A percentile compares a stretch with the other conserved stretches of the same genome.
phyloP scores from a whole-genome alignment of 1,140 invertebrate genomes.

The Zaprionus ghesquierei region DNA sequence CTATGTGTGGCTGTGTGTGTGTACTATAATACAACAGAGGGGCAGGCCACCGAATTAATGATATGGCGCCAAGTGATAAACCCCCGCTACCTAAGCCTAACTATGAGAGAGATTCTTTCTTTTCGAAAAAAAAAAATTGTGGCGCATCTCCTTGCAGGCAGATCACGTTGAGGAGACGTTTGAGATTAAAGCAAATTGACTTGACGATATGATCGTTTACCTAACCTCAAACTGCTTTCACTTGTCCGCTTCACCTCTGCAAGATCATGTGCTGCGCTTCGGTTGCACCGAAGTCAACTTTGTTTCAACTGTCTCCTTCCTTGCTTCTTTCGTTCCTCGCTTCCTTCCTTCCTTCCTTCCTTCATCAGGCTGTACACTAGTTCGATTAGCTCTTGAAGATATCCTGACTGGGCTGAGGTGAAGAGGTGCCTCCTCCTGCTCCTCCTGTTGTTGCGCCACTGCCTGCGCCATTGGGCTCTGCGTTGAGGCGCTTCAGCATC shows the following conservation, averaged over 20 bases:
- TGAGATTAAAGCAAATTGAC: not conserved
- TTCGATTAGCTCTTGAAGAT: constrained; percentile 82
- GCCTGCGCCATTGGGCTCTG: constrained; percentile 21
- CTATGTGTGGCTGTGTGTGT: constrained; percentile 42
- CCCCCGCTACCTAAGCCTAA: constrained; percentile 62
- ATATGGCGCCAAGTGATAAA: constrained; percentile 16
- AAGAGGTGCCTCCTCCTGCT: constrained; percentile 32
- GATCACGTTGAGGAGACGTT: not conserved
- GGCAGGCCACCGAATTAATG: constrained; percentile 19
- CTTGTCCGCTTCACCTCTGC: not conserved
- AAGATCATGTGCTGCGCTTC: constrained; percentile 37
- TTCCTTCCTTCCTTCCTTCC: too few species aligned
- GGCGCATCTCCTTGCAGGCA: constrained; percentile 23
- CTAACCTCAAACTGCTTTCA: not conserved
- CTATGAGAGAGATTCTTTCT: constrained; percentile 53
- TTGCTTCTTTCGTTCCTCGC: too few species aligned
- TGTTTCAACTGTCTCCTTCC: constrained; percentile 3
- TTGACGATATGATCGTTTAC: too few species aligned
- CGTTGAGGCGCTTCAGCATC: constrained; percentile 80
- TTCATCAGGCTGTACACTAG: constrained; percentile 57
- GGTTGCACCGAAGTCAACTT: constrained; percentile 6
- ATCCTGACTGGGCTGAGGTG: constrained; percentile 68
- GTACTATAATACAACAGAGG: constrained; percentile 72
- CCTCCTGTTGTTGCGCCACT: not conserved
- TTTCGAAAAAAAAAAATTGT: constrained; percentile 26